These are phyloP conservation scores for Tholera decimalis DNA, from an alignment of 2,888 invertebrate species.

Conservation along the genomic window DNA sequence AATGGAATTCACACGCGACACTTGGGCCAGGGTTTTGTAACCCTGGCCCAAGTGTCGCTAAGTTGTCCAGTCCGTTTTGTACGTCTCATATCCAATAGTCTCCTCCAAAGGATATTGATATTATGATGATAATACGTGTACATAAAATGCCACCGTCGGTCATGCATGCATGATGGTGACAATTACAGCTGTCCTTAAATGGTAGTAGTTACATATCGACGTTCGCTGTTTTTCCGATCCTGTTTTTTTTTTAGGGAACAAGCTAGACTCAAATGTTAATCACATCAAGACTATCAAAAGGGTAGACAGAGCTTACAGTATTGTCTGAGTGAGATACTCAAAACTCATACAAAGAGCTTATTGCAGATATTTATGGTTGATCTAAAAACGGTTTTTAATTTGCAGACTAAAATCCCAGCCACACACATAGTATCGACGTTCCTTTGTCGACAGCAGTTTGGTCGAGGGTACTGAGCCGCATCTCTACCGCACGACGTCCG, in stretches of 20 bases:
- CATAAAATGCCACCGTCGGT: neutral
- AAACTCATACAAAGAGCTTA: neutral
- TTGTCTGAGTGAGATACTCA: neutral
- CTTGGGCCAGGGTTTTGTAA: no score
- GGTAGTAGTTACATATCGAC: neutral
- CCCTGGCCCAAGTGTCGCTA: no score
- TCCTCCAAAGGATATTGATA: neutral
- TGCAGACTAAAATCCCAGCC: slow-evolving; percentile 17
- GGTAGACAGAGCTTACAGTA: neutral
- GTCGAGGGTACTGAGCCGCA: slow-evolving; percentile 63
- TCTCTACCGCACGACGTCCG: slow-evolving; percentile 88
- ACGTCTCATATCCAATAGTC: neutral
- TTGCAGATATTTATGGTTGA: slow-evolving; percentile 25
- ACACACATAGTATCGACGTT: slow-evolving; percentile 38
- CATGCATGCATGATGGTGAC: no score
- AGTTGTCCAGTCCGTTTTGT: neutral
- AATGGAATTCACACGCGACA: no score
- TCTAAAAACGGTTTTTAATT: slow-evolving; percentile 38
- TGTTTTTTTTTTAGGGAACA: neutral
- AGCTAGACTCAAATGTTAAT: neutral
- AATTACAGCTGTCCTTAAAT: neutral
- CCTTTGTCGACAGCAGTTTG: slow-evolving; percentile 60
- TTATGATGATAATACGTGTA: neutral
- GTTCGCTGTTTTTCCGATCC: neutral
- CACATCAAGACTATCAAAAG: neutral